Conservation (phyloP, 2,797 vertebrate genomes). For the Oreonectes daqikongensis region DNA sequence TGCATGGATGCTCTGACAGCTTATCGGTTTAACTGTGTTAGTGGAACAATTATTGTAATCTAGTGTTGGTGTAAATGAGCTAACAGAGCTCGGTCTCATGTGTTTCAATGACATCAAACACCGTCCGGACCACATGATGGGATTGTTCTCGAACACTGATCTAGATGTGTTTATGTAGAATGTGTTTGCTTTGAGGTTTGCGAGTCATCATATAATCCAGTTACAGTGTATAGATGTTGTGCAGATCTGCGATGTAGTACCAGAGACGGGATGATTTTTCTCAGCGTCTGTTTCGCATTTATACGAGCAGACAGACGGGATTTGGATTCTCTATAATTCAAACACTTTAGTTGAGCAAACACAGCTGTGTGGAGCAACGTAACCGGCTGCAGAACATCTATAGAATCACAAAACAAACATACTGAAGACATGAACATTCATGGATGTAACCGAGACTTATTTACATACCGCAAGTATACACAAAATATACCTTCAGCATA, state of each 20-base stretch:
- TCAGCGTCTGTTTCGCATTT: slow-evolving; percentile 8
- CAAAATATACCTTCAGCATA: no score
- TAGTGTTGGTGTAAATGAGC: slow-evolving; percentile 26
- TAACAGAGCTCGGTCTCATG: not conserved
- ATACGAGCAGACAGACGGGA: slow-evolving; percentile 23
- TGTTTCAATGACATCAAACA: not conserved
- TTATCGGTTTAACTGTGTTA: not conserved
- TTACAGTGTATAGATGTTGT: not conserved
- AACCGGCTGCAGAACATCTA: not conserved
- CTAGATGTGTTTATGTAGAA: not conserved
- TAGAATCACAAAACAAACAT: slow-evolving; percentile 17
- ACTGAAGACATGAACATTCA: not conserved
- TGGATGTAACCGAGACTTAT: no score
- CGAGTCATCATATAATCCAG: not conserved
- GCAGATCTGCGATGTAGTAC: not conserved
- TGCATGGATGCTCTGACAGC: slow-evolving; percentile 2
- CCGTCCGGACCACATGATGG: not conserved
- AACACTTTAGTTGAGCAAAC: slow-evolving; percentile 37
- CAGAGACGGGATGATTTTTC: not conserved
- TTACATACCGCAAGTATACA: no score
- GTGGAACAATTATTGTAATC: slow-evolving; percentile 19
- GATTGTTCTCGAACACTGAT: not conserved
- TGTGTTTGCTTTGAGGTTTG: not conserved
- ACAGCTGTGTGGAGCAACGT: slow-evolving; percentile 45
- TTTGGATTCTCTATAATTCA: slow-evolving; percentile 46